Evolutionary conservation across 2,888 invertebrate genomes (phyloP).

Genomic region (Drosophila percnosoma): DNA sequence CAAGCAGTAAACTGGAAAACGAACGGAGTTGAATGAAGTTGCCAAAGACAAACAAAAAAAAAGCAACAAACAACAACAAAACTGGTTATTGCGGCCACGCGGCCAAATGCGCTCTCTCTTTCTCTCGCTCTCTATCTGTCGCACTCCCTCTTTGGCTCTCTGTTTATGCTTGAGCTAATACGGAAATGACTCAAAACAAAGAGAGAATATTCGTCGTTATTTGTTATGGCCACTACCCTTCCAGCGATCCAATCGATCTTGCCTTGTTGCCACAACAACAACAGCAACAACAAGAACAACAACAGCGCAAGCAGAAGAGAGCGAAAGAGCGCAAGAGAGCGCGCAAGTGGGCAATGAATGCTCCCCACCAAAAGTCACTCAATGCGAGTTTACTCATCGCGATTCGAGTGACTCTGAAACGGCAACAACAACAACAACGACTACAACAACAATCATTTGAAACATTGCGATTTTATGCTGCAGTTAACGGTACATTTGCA

Average conservation of each 20-base stretch:
- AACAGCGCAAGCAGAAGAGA: neutral
- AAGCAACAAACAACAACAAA: neutral
- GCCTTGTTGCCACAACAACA: slow-evolving; percentile 1
- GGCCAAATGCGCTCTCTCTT: neutral
- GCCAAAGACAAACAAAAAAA: neutral
- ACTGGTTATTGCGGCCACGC: slow-evolving; percentile 38
- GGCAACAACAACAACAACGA: neutral
- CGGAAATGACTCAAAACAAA: slow-evolving; percentile 21
- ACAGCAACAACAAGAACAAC: neutral
- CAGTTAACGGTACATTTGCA: slow-evolving; percentile 45
- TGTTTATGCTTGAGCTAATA: slow-evolving; percentile 16
- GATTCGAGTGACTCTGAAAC: slow-evolving; percentile 10
- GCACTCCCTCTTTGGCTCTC: neutral
- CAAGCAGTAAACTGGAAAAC: slow-evolving; percentile 38
- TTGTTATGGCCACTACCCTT: neutral
- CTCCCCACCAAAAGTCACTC: slow-evolving; percentile 3
- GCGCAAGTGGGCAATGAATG: neutral
- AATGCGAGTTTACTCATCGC: neutral
- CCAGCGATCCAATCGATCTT: slow-evolving; percentile 37
- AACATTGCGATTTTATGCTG: slow-evolving; percentile 15
- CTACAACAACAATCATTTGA: neutral
- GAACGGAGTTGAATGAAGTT: slow-evolving; percentile 43
- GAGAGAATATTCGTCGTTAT: slow-evolving; percentile 8
- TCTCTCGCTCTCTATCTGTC: neutral
- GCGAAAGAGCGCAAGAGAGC: neutral